Conservation (phyloP, 1,140 invertebrate species). For the Lordiphosa mommai region DNA sequence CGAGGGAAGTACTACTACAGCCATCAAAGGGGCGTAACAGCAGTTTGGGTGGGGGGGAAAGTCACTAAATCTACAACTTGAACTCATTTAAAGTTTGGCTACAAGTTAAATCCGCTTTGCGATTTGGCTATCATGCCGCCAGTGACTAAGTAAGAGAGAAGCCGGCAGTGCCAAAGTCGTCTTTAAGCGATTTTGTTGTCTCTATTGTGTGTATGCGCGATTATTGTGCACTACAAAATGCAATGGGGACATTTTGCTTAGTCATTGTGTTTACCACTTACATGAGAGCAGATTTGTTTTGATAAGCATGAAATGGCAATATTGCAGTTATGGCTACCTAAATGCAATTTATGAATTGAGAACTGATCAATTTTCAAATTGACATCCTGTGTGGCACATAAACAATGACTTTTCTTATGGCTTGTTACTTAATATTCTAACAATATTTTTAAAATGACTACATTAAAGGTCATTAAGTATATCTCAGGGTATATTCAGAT, state of each 20-base stretch:
- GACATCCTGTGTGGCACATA: too few species aligned
- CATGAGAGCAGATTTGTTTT: too few species aligned
- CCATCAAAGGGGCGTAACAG: conserved; percentile 35
- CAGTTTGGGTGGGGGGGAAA: background rate
- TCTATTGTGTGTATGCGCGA: conserved; percentile 6
- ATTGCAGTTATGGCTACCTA: too few species aligned
- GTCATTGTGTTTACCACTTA: background rate
- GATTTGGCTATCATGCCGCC: conserved; percentile 41
- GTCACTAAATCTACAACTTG: conserved; percentile 54
- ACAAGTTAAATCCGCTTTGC: conserved; percentile 69
- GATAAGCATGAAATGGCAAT: too few species aligned
- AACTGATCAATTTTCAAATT: too few species aligned
- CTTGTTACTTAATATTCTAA: too few species aligned
- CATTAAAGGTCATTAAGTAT: too few species aligned
- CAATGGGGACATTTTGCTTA: background rate
- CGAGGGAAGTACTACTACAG: conserved; percentile 1
- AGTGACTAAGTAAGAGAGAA: conserved; percentile 48
- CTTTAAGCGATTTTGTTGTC: conserved; percentile 55
- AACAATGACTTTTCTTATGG: too few species aligned
- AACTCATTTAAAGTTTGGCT: conserved; percentile 71
- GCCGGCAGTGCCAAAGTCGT: conserved; percentile 56
- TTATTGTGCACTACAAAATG: background rate
- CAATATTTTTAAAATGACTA: too few species aligned
- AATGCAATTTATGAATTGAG: too few species aligned
- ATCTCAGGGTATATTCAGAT: too few species aligned